Conservation (phyloP, 2,888 invertebrate genomes). For the Dione juno region DNA sequence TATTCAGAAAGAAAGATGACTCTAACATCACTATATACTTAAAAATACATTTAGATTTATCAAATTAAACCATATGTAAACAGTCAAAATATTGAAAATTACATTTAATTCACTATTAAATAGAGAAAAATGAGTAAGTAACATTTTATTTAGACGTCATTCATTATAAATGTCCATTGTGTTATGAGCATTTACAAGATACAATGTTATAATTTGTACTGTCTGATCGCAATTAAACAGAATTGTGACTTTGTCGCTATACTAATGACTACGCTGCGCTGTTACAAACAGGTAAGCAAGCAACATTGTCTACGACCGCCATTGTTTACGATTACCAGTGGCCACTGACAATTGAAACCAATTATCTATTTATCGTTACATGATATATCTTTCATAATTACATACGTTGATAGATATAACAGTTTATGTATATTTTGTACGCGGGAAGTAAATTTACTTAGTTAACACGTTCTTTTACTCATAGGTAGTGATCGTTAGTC, state of each 20-base stretch:
- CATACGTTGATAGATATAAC: conserved; percentile 6
- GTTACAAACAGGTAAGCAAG: conserved; percentile 21
- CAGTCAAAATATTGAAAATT: no score
- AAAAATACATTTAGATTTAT: no score
- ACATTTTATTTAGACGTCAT: conserved; percentile 7
- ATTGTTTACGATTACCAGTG: conserved; percentile 21
- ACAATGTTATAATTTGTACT: conserved; percentile 26
- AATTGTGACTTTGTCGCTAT: conserved; percentile 25
- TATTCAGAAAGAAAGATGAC: no score
- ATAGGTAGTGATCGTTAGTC: background rate
- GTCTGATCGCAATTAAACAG: conserved; percentile 31
- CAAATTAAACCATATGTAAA: no score
- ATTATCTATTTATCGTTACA: conserved; percentile 19
- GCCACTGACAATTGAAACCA: conserved; percentile 14
- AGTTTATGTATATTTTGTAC: background rate
- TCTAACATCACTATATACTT: no score
- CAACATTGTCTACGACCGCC: conserved; percentile 25
- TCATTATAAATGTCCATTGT: conserved; percentile 22
- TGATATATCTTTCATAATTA: conserved; percentile 9
- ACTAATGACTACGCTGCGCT: conserved; percentile 18
- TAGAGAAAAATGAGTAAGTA: background rate
- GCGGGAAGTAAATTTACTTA: background rate
- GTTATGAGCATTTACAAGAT: conserved; percentile 21
- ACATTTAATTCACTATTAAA: no score
- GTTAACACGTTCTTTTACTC: background rate